Evolutionary conservation across 2,113 vertebrate species (phyloP).

Genomic region (Naja naja): DNA sequence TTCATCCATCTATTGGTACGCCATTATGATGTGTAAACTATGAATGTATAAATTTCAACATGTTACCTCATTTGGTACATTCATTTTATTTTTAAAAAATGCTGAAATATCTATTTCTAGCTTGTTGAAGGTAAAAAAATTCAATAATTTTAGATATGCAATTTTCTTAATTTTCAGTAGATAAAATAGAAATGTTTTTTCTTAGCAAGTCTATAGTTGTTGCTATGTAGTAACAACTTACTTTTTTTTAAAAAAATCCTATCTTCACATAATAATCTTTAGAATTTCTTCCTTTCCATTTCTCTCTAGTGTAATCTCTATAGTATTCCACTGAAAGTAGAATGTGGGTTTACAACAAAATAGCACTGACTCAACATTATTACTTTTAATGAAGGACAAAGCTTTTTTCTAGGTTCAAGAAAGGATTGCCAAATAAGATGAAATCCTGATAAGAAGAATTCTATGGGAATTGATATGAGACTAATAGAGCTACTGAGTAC

Average conservation of each 20-base stretch:
- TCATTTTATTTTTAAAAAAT: constrained; percentile 27
- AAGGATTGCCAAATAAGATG: background rate
- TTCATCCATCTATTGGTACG: background rate
- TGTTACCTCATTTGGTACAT: constrained; percentile 7
- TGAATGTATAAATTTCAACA: constrained; percentile 7
- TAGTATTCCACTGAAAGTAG: constrained; percentile 6
- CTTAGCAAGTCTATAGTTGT: background rate
- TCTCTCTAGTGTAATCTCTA: constrained; percentile 11
- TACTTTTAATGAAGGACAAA: constrained; percentile 9
- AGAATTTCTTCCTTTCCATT: constrained; percentile 32
- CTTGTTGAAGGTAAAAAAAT: constrained; percentile 20
- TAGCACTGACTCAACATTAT: constrained; percentile 25
- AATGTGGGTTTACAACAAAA: constrained; percentile 25
- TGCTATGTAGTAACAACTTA: constrained; percentile 1
- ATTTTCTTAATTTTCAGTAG: constrained; percentile 9
- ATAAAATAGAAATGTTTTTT: background rate
- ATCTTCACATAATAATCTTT: constrained; percentile 27
- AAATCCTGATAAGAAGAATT: constrained; percentile 13
- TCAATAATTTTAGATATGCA: constrained; percentile 6
- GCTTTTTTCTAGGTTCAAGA: constrained; percentile 22
- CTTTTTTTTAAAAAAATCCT: constrained; percentile 15
- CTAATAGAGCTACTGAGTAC: background rate
- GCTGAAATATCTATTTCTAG: background rate
- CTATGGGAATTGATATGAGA: background rate
- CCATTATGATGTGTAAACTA: background rate